Conservation (phyloP, 2,113 vertebrate species). For the Ciconia boyciana region DNA sequence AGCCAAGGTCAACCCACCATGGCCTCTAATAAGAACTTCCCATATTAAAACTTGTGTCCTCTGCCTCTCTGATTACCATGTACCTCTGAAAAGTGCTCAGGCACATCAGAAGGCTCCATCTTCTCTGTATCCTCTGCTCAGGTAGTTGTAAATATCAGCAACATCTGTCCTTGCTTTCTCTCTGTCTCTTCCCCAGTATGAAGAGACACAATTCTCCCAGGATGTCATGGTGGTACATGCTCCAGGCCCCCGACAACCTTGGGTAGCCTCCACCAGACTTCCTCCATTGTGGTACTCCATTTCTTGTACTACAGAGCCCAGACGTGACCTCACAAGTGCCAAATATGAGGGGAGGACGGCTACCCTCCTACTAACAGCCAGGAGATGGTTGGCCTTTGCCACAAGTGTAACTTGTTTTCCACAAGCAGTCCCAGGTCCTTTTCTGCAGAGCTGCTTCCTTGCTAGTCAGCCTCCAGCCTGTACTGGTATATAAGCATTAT, state of each 20-base stretch:
- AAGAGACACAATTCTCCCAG: not conserved
- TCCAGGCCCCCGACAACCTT: not conserved
- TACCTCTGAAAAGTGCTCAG: not conserved
- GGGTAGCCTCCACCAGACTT: not conserved
- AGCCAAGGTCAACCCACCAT: not conserved
- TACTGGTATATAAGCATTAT: not conserved
- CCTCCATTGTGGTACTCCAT: not conserved
- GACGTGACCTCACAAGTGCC: not conserved
- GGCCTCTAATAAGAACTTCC: not conserved
- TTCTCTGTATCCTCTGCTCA: not conserved
- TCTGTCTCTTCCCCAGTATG: not conserved
- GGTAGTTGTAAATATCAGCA: not conserved
- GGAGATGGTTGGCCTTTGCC: not conserved
- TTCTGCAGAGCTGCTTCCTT: not conserved
- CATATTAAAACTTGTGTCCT: not conserved
- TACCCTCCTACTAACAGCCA: not conserved
- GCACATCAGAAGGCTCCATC: not conserved
- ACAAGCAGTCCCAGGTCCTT: not conserved
- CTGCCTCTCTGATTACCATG: not conserved
- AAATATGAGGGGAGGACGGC: not conserved
- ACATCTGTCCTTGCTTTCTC: not conserved
- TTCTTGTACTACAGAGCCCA: not conserved
- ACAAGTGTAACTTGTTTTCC: not conserved
- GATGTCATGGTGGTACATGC: not conserved
- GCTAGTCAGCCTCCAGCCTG: not conserved